Evolutionary conservation across 2,797 vertebrate genomes (phyloP).

Genomic region (Alosa sapidissima): DNA sequence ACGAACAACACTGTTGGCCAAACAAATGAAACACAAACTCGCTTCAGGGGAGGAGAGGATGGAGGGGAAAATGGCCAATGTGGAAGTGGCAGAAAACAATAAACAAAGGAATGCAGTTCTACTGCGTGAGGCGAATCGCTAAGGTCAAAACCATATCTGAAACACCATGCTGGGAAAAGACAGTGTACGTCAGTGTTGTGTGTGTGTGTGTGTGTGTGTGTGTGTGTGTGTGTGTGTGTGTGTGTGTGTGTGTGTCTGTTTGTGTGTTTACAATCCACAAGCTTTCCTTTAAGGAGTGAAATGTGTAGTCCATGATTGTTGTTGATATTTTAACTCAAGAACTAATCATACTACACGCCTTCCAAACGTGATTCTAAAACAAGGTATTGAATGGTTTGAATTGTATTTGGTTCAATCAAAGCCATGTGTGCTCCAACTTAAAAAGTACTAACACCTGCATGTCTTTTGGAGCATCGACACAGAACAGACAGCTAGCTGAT

Average conservation of each 20-base stretch:
- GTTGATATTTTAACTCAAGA: background rate
- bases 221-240: background rate
- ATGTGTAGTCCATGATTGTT: background rate
- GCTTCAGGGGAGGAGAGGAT: constrained; percentile 30
- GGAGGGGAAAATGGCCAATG: background rate
- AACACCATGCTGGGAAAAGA: constrained; percentile 53
- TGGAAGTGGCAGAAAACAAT: constrained; percentile 58
- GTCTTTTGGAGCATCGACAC: too few relatives aligned
- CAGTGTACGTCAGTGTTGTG: background rate
- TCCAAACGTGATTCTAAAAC: too few relatives aligned
- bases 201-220: background rate
- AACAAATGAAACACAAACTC: constrained; percentile 59
- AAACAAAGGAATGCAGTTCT: constrained; percentile 61
- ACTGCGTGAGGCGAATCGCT: constrained; percentile 57
- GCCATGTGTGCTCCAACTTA: too few relatives aligned
- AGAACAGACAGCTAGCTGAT: too few relatives aligned
- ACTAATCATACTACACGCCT: too few relatives aligned
- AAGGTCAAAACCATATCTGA: constrained; percentile 64
- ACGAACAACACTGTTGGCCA: constrained; percentile 54
- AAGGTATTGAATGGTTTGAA: too few relatives aligned
- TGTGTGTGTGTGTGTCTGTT: background rate
- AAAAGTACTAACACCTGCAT: too few relatives aligned
- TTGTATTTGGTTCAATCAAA: too few relatives aligned
- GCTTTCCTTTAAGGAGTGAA: too few relatives aligned
- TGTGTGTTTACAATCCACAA: background rate